phyloP scores from a whole-genome alignment of 2,113 vertebrate genomes.

The Trematomus loennbergii region DNA sequence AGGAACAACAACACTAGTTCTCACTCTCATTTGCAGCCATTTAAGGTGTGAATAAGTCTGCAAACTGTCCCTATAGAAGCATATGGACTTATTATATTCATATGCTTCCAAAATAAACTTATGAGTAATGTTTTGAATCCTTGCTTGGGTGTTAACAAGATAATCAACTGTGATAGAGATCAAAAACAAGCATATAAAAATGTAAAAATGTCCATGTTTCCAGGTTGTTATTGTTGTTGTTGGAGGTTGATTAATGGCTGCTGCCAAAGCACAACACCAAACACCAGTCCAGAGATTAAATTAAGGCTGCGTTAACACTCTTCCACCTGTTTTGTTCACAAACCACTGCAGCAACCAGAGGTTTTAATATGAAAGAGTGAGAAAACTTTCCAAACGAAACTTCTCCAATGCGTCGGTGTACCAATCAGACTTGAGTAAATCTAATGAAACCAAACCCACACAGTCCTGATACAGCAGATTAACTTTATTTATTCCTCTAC shows the following conservation, averaged over 20 bases:
- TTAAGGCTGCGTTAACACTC: conserved; percentile 35
- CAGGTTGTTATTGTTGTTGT: not conserved
- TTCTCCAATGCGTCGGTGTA: not conserved
- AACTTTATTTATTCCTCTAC: not conserved
- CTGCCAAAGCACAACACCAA: conserved; percentile 56
- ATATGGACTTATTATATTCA: not conserved
- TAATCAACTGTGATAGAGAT: conserved; percentile 25
- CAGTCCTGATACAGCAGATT: not conserved
- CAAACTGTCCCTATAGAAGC: not conserved
- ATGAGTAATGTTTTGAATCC: conserved; percentile 11
- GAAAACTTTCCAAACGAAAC: conserved; percentile 1
- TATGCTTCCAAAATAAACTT: not conserved
- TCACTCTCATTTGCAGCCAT: not conserved
- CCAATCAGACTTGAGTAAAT: not conserved
- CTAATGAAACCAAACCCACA: not conserved
- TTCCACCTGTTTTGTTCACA: conserved; percentile 12
- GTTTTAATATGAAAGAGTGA: not conserved
- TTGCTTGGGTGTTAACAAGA: conserved; percentile 28
- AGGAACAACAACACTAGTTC: not conserved
- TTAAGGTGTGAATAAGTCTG: not conserved
- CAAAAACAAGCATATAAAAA: conserved; percentile 40
- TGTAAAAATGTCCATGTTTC: conserved; percentile 39
- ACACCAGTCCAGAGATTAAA: conserved; percentile 48
- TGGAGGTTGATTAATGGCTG: conserved; percentile 59
- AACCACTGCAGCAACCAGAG: conserved; percentile 1